These are phyloP conservation scores for Odocoileus hemionus DNA, from an alignment of 2,113 vertebrate genomes.

Conservation along the genomic window DNA sequence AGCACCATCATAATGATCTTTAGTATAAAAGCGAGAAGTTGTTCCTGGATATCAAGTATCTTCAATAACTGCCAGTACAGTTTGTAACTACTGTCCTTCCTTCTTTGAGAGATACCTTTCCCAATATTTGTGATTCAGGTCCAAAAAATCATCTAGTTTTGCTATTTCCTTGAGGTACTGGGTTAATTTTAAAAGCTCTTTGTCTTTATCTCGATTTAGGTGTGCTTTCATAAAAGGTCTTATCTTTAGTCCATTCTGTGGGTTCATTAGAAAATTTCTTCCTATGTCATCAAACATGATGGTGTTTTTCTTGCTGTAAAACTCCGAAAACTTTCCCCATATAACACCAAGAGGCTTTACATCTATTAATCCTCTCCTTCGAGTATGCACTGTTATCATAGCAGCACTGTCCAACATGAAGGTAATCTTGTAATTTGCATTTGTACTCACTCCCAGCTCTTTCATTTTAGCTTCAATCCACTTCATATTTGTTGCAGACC, in stretches of 20 bases:
- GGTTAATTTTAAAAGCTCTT: slow-evolving; percentile 95
- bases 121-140: slow-evolving; percentile 99
- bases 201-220: slow-evolving; percentile 97
- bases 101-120: slow-evolving; percentile 98
- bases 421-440: too few relatives aligned
- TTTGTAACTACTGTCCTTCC: slow-evolving; percentile 88
- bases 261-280: slow-evolving; percentile 90
- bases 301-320: slow-evolving; percentile 98
- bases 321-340: slow-evolving; percentile 97
- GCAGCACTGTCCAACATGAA: too few relatives aligned
- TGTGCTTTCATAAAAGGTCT: slow-evolving; percentile 99
- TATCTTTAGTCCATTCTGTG: slow-evolving; percentile 99
- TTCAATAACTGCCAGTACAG: slow-evolving; percentile 71
- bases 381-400: too few relatives aligned
- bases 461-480: too few relatives aligned
- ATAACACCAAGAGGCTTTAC: slow-evolving; percentile 98
- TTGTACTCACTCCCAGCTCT: too few relatives aligned
- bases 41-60: slow-evolving; percentile 76
- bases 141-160: slow-evolving; percentile 94
- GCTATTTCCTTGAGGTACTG: slow-evolving; percentile 99
- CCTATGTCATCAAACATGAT: slow-evolving; percentile 99
- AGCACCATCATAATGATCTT: slow-evolving; percentile 80
- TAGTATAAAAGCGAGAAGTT: slow-evolving; percentile 77
- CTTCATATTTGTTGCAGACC: slow-evolving; percentile 76
- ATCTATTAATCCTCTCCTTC: too few relatives aligned